These are phyloP conservation scores for Eupithecia tripunctaria DNA, from an alignment of 2,888 invertebrate species.

Conservation along the genomic window DNA sequence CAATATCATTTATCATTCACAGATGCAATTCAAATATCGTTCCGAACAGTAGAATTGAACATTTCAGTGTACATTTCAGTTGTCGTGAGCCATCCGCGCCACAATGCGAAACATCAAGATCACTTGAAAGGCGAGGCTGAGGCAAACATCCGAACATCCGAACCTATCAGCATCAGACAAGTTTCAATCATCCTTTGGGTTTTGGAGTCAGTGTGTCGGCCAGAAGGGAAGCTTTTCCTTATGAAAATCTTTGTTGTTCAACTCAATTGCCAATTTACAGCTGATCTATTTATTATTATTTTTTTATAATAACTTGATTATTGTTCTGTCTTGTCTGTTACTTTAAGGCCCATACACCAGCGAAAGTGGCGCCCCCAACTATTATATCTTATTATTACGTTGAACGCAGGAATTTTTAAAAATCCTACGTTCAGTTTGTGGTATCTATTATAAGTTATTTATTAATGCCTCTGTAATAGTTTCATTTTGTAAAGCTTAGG, in stretches of 20 bases:
- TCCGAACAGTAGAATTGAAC: neutral
- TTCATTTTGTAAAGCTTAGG: too few relatives aligned
- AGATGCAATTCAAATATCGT: neutral
- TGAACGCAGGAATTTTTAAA: too few relatives aligned
- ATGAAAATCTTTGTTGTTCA: neutral
- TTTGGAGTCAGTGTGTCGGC: slow-evolving; percentile 44
- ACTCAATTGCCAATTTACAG: too few relatives aligned
- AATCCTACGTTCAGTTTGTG: too few relatives aligned
- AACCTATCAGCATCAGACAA: slow-evolving; percentile 70
- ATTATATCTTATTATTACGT: too few relatives aligned
- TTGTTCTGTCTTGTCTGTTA: too few relatives aligned
- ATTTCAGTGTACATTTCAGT: slow-evolving; percentile 1
- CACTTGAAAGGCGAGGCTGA: slow-evolving; percentile 54
- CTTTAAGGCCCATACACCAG: too few relatives aligned
- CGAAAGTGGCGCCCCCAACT: too few relatives aligned
- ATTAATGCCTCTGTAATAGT: too few relatives aligned
- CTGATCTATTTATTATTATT: too few relatives aligned
- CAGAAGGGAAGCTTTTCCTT: slow-evolving; percentile 5
- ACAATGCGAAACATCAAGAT: slow-evolving; percentile 41
- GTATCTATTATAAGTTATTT: too few relatives aligned
- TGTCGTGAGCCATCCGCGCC: neutral
- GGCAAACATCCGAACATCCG: slow-evolving; percentile 50
- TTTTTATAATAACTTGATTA: too few relatives aligned
- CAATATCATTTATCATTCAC: neutral
- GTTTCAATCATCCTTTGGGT: slow-evolving; percentile 80